These are phyloP conservation scores for Pollicipes pollicipes DNA, from an alignment of 1,140 invertebrate genomes.

Conservation along the genomic window DNA sequence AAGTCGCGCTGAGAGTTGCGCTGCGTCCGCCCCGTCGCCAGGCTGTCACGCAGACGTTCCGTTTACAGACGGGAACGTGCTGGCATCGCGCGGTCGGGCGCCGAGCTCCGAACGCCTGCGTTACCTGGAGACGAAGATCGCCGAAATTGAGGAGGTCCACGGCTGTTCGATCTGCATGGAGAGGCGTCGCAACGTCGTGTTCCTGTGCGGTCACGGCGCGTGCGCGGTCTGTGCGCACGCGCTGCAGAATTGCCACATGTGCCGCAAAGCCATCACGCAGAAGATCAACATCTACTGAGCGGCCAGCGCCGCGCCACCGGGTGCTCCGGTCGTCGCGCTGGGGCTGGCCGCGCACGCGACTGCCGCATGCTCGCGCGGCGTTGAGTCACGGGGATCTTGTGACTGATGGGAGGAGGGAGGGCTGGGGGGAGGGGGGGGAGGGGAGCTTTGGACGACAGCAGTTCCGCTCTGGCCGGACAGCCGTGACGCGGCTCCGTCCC, in stretches of 20 bases:
- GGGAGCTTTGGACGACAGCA: too few relatives aligned
- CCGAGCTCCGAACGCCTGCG: constrained; percentile 32
- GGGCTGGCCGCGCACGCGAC: not conserved
- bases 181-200: constrained; percentile 56
- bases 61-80: not conserved
- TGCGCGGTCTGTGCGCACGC: constrained; percentile 66
- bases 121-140: constrained; percentile 64
- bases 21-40: too few relatives aligned
- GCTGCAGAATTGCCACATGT: constrained; percentile 77
- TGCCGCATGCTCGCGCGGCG: too few relatives aligned
- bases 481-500: too few relatives aligned
- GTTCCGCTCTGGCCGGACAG: too few relatives aligned
- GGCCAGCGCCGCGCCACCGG: constrained; percentile 8
- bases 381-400: too few relatives aligned
- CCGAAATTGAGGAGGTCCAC: constrained; percentile 71
- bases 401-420: too few relatives aligned
- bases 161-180: constrained; percentile 43
- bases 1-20: too few relatives aligned
- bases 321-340: not conserved
- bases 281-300: constrained; percentile 62
- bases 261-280: constrained; percentile 66
- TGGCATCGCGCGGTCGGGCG: not conserved
- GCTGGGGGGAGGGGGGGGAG: too few relatives aligned
- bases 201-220: constrained; percentile 72
- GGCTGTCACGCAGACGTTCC: too few relatives aligned